Base-by-base conservation (phyloP, 2,797 vertebrate species). In the Tolypeutes matacus region DNA sequence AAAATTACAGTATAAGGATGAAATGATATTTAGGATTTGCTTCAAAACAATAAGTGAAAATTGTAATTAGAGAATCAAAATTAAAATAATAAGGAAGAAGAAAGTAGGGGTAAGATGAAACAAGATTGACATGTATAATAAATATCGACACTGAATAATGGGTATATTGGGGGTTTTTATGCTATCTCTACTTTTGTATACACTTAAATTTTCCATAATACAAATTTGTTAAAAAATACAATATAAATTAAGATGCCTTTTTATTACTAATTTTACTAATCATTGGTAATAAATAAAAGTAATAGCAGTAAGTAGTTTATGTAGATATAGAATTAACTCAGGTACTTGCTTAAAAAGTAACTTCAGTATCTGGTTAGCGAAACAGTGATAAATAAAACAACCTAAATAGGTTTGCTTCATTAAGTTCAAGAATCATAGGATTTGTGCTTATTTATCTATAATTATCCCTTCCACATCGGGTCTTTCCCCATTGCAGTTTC, bases 191-290 rank as follows among this genome's bases (percentile, higher is more conserved):
- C 17, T 67, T 85, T 73, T 93, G 60, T 42, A 51, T 31, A 6
- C 51, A 81, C 86, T 85, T 82, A 64, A 92, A 85, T 60, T 69
- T 86, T 89, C 60, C 34, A 64, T 12, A 77, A 82, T 64, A 58
- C 25, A 49, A 46, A 62, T 25, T 51, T 49, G 9, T 53, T 86
- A 4, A 76, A 81, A 90, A 93, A 80, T 67, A 49, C 49, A 82
- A 92, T 67, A 49, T 53, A 82, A 92, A 92, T 69, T 72, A 97
- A 94, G 27, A 95, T 95, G 56, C 12, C 36, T 34, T 25, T 53
- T 69, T 95, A 1, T 70, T 36, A 87, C 4, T 70, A 92, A 95
- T 96, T n/a, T 60, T 94, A 92, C 13, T 12, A 89, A 91, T 80
- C 7, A 76, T 56, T 75, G n/a, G n/a, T 25, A 46, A 67, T 62